These are phyloP conservation scores for Sarcophaga rosellei DNA, from an alignment of 2,888 invertebrate species.

Conservation along the genomic window DNA sequence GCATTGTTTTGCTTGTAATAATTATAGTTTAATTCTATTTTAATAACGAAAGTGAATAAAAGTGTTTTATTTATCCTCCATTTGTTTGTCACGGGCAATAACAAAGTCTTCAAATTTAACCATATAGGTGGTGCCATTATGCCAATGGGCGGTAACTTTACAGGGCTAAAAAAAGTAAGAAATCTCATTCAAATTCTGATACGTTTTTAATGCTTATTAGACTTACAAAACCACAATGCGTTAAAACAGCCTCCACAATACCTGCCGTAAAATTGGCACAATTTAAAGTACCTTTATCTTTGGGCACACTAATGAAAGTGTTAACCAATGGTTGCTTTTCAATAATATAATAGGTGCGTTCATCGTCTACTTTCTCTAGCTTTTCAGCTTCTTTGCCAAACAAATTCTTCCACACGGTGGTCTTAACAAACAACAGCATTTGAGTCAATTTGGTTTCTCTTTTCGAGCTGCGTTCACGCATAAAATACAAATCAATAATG, in stretches of 20 bases:
- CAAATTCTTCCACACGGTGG: constrained; percentile 98
- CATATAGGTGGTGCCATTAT: constrained; percentile 99
- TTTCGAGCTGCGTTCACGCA: constrained; percentile 96
- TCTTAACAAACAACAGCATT: constrained; percentile 97
- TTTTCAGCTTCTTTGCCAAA: constrained; percentile 99
- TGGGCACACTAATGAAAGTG: constrained; percentile 97
- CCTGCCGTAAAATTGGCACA: constrained; percentile 99
- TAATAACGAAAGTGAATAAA: constrained; percentile 44
- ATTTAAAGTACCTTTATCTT: constrained; percentile 98
- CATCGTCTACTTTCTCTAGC: constrained; percentile 98
- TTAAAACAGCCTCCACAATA: constrained; percentile 97
- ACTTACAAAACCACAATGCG: constrained; percentile 97
- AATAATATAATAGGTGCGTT: constrained; percentile 98
- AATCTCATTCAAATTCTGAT: neutral
- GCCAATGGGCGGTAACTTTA: constrained; percentile 99
- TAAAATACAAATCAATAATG: constrained; percentile 95
- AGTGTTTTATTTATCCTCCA: constrained; percentile 89
- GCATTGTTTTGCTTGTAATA: constrained; percentile 49
- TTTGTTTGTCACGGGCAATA: constrained; percentile 92
- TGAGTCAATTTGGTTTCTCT: constrained; percentile 97
- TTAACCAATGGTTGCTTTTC: constrained; percentile 99
- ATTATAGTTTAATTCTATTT: constrained; percentile 61
- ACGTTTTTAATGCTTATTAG: constrained; percentile 10
- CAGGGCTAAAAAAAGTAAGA: constrained; percentile 87
- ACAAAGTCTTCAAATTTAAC: constrained; percentile 98